These are phyloP conservation scores for Rhaphigaster nebulosa DNA, from an alignment of 2,888 invertebrate species.

Conservation along the genomic window DNA sequence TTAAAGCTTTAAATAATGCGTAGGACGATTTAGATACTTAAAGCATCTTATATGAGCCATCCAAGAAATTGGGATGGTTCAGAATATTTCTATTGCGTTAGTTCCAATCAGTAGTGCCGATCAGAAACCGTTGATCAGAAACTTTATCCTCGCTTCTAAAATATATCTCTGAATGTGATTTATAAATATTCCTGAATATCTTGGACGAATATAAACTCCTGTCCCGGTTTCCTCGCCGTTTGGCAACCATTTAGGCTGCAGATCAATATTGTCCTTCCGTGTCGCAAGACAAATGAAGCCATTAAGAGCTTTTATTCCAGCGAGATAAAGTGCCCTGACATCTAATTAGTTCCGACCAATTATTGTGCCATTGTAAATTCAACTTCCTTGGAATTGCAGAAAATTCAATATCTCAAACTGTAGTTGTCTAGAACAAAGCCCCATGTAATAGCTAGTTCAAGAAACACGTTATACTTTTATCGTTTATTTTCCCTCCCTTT, in stretches of 20 bases:
- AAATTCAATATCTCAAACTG: background rate
- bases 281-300: conserved; percentile 8
- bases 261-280: conserved; percentile 34
- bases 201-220: background rate
- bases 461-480: background rate
- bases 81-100: no score
- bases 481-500: no score
- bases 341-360: background rate
- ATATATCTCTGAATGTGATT: background rate
- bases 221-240: background rate
- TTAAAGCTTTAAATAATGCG: no score
- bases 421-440: background rate
- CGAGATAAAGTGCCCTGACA: background rate
- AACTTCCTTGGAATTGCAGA: background rate
- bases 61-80: no score
- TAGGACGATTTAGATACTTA: no score
- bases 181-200: background rate
- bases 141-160: no score
- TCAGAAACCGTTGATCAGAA: no score
- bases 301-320: conserved; percentile 11
- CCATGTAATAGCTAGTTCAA: background rate
- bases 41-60: no score
- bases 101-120: no score
- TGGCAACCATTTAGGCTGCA: background rate
- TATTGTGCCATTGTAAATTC: background rate